Percentiles rank a stretch among this genome's conserved stretches.
phyloP scores from a whole-genome alignment of 2,113 vertebrate species.

The Bucco capensis region DNA sequence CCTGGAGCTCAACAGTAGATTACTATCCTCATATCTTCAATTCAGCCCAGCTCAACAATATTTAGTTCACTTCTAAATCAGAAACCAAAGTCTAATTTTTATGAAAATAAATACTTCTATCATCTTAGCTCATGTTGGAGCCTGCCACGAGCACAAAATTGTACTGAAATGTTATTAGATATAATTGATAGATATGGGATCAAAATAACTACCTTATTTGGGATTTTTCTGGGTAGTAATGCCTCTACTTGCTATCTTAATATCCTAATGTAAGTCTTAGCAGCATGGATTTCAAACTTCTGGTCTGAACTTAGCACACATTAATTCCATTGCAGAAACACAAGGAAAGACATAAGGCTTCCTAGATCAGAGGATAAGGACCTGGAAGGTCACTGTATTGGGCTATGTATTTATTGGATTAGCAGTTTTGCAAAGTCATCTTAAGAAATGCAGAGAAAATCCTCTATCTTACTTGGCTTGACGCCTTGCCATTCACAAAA shows the following conservation, averaged over 20 bases:
- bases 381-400: not conserved
- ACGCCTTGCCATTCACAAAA: not conserved
- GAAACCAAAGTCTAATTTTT: not conserved
- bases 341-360: not conserved
- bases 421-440: constrained; percentile 22
- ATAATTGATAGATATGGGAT: not conserved
- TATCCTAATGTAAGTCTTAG: not conserved
- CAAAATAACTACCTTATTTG: not conserved
- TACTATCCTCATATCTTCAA: not conserved
- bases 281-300: not conserved
- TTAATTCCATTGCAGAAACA: not conserved
- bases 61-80: not conserved
- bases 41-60: not conserved
- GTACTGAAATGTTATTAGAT: not conserved
- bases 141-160: not conserved
- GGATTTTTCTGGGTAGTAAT: not conserved
- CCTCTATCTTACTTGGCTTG: not conserved
- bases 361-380: not conserved
- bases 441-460: not conserved
- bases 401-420: not conserved
- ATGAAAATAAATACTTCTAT: not conserved
- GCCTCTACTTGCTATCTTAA: not conserved
- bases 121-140: not conserved
- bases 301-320: not conserved
- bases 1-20: not conserved